These are phyloP conservation scores for Agrilus mali DNA, from an alignment of 2,888 invertebrate genomes.

Conservation along the genomic window DNA sequence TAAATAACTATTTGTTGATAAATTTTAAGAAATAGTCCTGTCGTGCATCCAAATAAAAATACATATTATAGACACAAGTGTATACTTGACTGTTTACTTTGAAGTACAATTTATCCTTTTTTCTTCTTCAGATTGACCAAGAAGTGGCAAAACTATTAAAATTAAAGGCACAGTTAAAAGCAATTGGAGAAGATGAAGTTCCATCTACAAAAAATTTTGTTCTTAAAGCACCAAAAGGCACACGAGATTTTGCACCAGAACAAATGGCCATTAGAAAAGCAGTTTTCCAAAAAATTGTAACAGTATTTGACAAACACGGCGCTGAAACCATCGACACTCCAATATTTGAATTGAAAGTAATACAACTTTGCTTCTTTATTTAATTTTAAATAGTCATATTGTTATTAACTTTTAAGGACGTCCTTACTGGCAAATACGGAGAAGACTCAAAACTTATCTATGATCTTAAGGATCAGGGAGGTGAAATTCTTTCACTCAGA, in stretches of 20 bases:
- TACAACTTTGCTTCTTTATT: neutral
- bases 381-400: constrained; percentile 5
- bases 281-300: constrained; percentile 74
- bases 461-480: constrained; percentile 96
- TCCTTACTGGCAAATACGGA: constrained; percentile 96
- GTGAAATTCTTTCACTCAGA: constrained; percentile 87
- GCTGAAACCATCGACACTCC: constrained; percentile 98
- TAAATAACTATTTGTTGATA: neutral
- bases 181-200: constrained; percentile 43
- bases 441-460: constrained; percentile 99
- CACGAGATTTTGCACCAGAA: constrained; percentile 86
- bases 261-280: constrained; percentile 88
- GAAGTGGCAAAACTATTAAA: constrained; percentile 73
- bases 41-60: too few relatives aligned
- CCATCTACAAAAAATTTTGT: constrained; percentile 60
- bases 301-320: constrained; percentile 91
- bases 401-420: constrained; percentile 62
- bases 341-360: constrained; percentile 89
- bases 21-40: neutral
- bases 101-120: constrained; percentile 9
- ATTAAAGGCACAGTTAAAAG: constrained; percentile 60
- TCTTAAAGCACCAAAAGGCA: constrained; percentile 87
- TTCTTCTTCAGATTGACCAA: constrained; percentile 59
- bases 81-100: constrained; percentile 3
- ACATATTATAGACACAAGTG: too few relatives aligned